Evolutionary conservation across 1,140 invertebrate genomes (phyloP).

Genomic region (Drosophila lacteicornis): DNA sequence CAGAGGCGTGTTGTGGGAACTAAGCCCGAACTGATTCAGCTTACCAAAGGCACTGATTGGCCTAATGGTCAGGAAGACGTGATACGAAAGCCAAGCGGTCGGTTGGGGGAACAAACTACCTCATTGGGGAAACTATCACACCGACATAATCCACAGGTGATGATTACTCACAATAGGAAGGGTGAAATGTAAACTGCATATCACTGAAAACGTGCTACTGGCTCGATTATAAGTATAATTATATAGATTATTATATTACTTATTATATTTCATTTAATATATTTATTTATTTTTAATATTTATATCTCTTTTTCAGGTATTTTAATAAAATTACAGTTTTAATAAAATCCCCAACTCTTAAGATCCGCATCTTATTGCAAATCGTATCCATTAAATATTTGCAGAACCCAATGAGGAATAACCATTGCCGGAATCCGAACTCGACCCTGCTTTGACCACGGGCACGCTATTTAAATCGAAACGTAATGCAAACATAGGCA

Average conservation of each 20-base stretch:
- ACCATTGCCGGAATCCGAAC: background rate
- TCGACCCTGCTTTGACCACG: constrained; percentile 10
- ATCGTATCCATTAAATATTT: constrained; percentile 4
- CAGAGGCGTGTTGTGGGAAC: background rate
- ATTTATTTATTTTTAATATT: background rate
- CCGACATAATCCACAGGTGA: background rate
- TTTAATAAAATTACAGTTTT: background rate
- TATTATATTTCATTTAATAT: background rate
- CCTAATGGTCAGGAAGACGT: constrained; percentile 55
- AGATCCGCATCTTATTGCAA: background rate
- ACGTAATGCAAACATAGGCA: constrained; percentile 27
- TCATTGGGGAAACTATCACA: constrained; percentile 36
- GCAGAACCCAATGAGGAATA: background rate
- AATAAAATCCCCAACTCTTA: background rate
- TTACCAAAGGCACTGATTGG: constrained; percentile 56
- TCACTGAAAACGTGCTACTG: background rate
- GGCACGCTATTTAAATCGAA: constrained; percentile 30
- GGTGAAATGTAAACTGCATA: background rate
- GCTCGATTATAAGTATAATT: too few species aligned
- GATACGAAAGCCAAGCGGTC: constrained; percentile 33
- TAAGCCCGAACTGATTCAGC: constrained; percentile 13
- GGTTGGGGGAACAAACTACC: constrained; percentile 22
- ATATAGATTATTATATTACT: too few species aligned
- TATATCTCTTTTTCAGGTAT: background rate
- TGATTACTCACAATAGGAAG: background rate